Evolutionary conservation across 2,888 invertebrate genomes (phyloP).

Genomic region (Hyposoter dolosus): DNA sequence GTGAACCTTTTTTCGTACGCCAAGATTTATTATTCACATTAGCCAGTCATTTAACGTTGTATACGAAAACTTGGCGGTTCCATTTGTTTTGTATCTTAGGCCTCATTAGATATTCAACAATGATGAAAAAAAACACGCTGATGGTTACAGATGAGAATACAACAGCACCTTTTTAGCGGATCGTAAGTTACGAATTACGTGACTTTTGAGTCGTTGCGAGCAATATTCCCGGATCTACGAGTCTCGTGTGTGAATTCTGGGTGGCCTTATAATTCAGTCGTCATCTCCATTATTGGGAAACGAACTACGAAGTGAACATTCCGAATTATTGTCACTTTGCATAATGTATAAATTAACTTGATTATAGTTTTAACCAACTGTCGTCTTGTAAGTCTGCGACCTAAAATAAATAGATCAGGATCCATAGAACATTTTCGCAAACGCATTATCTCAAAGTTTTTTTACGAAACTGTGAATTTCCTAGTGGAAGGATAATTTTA

Average conservation of each 20-base stretch:
- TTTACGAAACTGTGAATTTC: not conserved
- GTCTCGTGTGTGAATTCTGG: conserved; percentile 3
- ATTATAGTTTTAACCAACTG: not conserved
- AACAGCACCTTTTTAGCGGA: conserved; percentile 66
- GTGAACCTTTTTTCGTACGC: conserved; percentile 26
- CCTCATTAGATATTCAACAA: conserved; percentile 47
- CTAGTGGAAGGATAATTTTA: not conserved
- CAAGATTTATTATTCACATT: conserved; percentile 41
- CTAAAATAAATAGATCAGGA: not conserved
- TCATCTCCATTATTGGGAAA: not conserved
- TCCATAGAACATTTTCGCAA: not conserved
- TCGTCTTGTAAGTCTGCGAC: not conserved
- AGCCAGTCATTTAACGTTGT: conserved; percentile 37
- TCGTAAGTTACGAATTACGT: conserved; percentile 67
- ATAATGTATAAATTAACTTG: not conserved
- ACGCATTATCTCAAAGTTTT: not conserved
- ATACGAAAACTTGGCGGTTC: not conserved
- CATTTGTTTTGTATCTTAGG: conserved; percentile 15
- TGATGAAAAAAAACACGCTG: conserved; percentile 37
- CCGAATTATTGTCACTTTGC: not conserved
- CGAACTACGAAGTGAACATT: not conserved
- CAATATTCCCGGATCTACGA: conserved; percentile 33
- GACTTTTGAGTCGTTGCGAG: conserved; percentile 32
- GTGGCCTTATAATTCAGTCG: conserved; percentile 11
- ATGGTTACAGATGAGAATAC: conserved; percentile 63